Percentiles rank a stretch among this genome's conserved stretches.
phyloP scores from a whole-genome alignment of 2,113 vertebrate genomes.

The Pseudorectes ferrugineus region DNA sequence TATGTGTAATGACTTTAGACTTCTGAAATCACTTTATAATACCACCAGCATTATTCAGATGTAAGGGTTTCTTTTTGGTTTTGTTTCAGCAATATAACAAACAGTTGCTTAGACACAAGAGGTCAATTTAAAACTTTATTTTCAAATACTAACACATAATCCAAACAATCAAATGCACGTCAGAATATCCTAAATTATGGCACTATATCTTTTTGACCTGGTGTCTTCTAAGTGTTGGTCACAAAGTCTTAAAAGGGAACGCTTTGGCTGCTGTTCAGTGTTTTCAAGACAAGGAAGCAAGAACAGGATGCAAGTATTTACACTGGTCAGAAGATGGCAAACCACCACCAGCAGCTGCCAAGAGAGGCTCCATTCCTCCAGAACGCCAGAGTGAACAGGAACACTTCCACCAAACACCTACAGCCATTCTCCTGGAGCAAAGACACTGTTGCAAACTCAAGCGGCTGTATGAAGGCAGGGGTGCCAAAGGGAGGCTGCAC shows the following conservation, averaged over 20 bases:
- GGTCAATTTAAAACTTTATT: neutral
- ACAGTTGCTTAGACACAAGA: neutral
- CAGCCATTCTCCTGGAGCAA: neutral
- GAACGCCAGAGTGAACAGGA: fast-evolving
- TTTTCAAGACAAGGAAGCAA: neutral
- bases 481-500: neutral
- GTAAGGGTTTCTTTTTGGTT: neutral
- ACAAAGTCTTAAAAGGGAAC: neutral
- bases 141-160: neutral
- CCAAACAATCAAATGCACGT: neutral
- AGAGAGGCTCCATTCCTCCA: neutral
- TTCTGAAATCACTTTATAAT: neutral
- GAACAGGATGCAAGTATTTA: neutral
- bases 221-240: neutral
- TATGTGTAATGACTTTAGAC: neutral
- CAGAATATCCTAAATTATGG: neutral
- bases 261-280: neutral
- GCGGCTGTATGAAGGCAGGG: fast-evolving
- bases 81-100: neutral
- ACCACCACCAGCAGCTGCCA: neutral
- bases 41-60: neutral
- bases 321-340: neutral
- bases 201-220: neutral
- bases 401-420: neutral
- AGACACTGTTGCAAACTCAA: neutral